phyloP scores from a whole-genome alignment of 2,888 invertebrate genomes.

The Diarsia dahlii region DNA sequence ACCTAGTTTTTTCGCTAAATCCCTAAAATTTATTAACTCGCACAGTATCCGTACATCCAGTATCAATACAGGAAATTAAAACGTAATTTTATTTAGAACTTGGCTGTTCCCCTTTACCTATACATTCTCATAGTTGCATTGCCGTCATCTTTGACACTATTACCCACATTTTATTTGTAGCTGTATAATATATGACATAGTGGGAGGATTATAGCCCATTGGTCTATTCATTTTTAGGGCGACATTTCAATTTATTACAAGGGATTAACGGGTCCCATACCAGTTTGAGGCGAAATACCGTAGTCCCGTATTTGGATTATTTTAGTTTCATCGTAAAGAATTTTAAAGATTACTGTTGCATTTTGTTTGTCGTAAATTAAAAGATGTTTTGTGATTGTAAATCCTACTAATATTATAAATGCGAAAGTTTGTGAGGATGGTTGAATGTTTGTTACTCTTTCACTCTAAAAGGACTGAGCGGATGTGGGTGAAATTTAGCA shows the following conservation, averaged over 20 bases:
- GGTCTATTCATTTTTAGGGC: slow-evolving; percentile 69
- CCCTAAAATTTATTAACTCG: neutral
- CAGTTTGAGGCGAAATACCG: slow-evolving; percentile 38
- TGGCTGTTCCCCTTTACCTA: slow-evolving; percentile 12
- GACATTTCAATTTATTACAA: slow-evolving; percentile 68
- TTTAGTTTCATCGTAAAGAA: slow-evolving; percentile 28
- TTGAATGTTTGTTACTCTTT: neutral
- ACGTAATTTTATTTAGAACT: slow-evolving; percentile 41
- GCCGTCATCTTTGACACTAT: slow-evolving; percentile 54
- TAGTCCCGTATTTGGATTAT: slow-evolving; percentile 5
- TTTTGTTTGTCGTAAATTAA: slow-evolving; percentile 1
- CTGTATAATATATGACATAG: slow-evolving; percentile 65
- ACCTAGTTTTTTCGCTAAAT: neutral
- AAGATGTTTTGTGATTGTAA: neutral
- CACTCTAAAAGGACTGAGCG: neutral
- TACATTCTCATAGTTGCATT: slow-evolving; percentile 4
- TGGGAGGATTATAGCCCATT: slow-evolving; percentile 69
- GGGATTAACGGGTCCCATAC: slow-evolving; percentile 57
- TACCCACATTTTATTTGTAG: slow-evolving; percentile 51
- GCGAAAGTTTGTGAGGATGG: neutral
- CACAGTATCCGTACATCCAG: neutral
- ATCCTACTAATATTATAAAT: too few species aligned
- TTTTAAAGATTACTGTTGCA: neutral
- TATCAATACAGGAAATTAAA: slow-evolving; percentile 31
- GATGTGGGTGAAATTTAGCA: neutral